Base-by-base conservation (phyloP, 2,888 invertebrate species). In the Agrochola lota region DNA sequence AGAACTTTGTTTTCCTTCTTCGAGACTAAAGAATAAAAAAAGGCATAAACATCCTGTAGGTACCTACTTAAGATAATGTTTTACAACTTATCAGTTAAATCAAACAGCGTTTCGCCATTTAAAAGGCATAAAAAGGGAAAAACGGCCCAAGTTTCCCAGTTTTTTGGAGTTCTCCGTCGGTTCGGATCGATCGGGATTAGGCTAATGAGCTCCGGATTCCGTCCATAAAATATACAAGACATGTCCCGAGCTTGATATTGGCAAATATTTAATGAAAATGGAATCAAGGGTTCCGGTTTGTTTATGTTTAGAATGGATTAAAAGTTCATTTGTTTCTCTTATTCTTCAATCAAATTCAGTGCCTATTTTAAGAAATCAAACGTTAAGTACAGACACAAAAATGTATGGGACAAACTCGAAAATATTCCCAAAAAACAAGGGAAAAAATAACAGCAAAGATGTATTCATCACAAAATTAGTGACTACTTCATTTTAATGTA, bases 51-150 rank as follows among this genome's bases (percentile, higher is more conserved):
- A 77, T 84, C 76, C 84, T 76, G 78, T 84, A 78, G 77, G 62
- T 78, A 73, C 40, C 46, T 73, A 84, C 90, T 83, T 73, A 74
- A 86, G 84, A 82, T 84, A 90, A 89, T 87, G 86, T 87, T 90
- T 90, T 86, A 89, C 87, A 87, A 89, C 87, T 91, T 91, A 91
- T 90, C 89, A 86, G 88, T 85, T 84, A 90, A 88, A 88, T 90
- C 89, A 85, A 85, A 86, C 87, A 81, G 80, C 86, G 86, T 89
- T 90, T 85, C 86, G 82, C 85, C 87, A 89, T 89, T 90, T 85
- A 85, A 87, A 87, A 87, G 86, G 85, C 85, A 85, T 90, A 88
- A 88, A 85, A 84, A 87, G 81, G 83, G 74, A 87, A 87, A 89
- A 85, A 83, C 12, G 84, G 74, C 75, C 40, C 77, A 84, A 89